phyloP scores from a whole-genome alignment of 2,888 invertebrate species.

The Altica lythri region DNA sequence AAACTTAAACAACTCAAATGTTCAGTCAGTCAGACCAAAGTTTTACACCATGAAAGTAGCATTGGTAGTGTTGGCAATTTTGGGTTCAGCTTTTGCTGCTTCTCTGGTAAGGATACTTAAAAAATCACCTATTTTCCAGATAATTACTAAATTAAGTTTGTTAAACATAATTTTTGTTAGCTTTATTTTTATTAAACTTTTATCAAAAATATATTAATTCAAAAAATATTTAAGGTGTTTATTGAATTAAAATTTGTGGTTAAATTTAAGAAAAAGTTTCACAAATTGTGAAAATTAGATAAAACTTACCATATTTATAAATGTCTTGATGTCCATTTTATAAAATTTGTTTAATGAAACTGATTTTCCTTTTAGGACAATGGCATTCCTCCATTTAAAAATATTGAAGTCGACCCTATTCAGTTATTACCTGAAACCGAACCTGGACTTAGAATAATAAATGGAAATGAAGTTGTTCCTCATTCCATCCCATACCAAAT shows the following conservation, averaged over 20 bases:
- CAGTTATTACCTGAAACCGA: background rate
- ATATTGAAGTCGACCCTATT: conserved; percentile 7
- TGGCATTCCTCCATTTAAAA: conserved; percentile 6
- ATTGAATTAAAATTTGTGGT: no score
- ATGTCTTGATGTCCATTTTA: conserved; percentile 6
- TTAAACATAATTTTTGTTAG: no score
- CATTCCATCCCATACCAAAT: conserved; percentile 36
- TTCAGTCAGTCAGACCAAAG: no score
- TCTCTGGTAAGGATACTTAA: conserved; percentile 17
- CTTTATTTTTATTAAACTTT: no score
- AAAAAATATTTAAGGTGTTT: no score
- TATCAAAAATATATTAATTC: no score
- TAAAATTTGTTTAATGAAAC: background rate
- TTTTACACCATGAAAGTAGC: conserved; percentile 8
- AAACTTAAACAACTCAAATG: no score
- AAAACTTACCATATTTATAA: no score
- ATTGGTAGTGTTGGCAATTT: conserved; percentile 4
- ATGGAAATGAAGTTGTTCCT: conserved; percentile 34
- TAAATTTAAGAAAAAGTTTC: no score
- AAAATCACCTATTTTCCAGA: no score
- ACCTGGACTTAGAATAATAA: conserved; percentile 27
- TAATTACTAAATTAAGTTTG: no score
- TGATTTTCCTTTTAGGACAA: background rate
- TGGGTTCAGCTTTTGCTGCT: conserved; percentile 15
- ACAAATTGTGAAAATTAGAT: no score